These are phyloP conservation scores for Lypha dubia DNA, from an alignment of 2,888 invertebrate genomes.

Conservation along the genomic window DNA sequence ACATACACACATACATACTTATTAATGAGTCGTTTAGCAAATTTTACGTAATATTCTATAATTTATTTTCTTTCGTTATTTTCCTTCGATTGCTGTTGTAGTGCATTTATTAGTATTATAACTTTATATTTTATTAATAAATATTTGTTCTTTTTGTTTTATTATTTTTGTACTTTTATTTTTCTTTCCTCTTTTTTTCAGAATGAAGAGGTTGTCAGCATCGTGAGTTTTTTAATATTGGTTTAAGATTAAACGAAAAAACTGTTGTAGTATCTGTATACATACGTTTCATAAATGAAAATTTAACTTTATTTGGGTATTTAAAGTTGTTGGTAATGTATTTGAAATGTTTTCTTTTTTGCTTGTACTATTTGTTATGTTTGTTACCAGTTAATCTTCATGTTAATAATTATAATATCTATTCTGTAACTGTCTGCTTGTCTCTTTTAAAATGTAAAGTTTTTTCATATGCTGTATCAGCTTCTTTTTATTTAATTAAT, in stretches of 20 bases:
- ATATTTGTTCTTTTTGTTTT: constrained; percentile 50
- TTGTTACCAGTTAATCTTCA: constrained; percentile 20
- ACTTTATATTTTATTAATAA: constrained; percentile 31
- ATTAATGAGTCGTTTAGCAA: constrained; percentile 16
- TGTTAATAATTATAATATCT: constrained; percentile 6
- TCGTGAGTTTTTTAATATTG: constrained; percentile 81
- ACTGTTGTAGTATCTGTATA: constrained; percentile 51
- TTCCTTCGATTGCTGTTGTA: background rate
- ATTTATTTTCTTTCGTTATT: constrained; percentile 4
- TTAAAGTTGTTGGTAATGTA: constrained; percentile 61
- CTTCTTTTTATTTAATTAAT: background rate
- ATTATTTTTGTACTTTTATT: constrained; percentile 74
- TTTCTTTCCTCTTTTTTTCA: constrained; percentile 81
- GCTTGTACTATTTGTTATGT: constrained; percentile 39
- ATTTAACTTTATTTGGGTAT: constrained; percentile 30
- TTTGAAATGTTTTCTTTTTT: constrained; percentile 38
- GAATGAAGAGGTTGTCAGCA: constrained; percentile 83
- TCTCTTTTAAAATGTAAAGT: constrained; percentile 6
- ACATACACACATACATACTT: too few species aligned
- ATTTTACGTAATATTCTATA: constrained; percentile 33
- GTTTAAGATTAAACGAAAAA: constrained; percentile 54
- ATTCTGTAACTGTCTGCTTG: background rate
- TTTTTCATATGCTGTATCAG: background rate
- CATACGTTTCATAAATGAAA: constrained; percentile 30
- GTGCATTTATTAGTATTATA: constrained; percentile 10